Evolutionary conservation across 2,888 invertebrate genomes (phyloP).

Genomic region (Crepidodera aurea): DNA sequence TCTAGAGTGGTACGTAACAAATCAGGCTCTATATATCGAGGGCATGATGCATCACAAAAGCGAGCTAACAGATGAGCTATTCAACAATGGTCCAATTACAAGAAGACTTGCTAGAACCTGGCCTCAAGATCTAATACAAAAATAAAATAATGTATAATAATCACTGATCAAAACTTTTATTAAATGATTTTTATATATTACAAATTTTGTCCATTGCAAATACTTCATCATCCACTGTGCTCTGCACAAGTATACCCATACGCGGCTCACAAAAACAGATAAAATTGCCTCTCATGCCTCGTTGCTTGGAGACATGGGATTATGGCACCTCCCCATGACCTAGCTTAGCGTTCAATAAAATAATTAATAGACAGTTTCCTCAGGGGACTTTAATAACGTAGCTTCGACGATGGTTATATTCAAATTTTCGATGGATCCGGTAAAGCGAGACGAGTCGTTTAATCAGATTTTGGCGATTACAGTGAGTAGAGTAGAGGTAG

Average conservation of each 20-base stretch:
- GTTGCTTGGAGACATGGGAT: slow-evolving; percentile 56
- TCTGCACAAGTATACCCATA: slow-evolving; percentile 41
- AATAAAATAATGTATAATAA: too few species aligned
- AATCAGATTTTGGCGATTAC: slow-evolving; percentile 29
- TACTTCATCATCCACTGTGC: slow-evolving; percentile 8
- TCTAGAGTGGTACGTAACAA: too few species aligned
- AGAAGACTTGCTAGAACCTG: too few species aligned
- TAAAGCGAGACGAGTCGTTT: slow-evolving; percentile 40
- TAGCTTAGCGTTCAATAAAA: slow-evolving; percentile 58
- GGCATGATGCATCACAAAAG: too few species aligned
- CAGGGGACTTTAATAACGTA: slow-evolving; percentile 44
- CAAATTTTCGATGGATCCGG: slow-evolving; percentile 52
- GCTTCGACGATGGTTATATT: slow-evolving; percentile 50
- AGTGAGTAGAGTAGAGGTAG: slow-evolving; percentile 8
- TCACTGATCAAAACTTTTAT: too few species aligned
- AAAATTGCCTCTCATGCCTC: slow-evolving; percentile 58
- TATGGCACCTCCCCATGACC: slow-evolving; percentile 53
- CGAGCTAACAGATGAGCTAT: too few species aligned
- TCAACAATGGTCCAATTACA: too few species aligned
- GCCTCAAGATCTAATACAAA: too few species aligned
- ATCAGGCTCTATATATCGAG: too few species aligned
- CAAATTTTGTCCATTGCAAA: slow-evolving; percentile 9
- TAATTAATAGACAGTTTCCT: slow-evolving; percentile 58
- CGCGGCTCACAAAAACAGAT: slow-evolving; percentile 51
- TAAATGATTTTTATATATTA: too few species aligned